Evolutionary conservation across 2,888 invertebrate genomes (phyloP).

Genomic region (Chalcosyrphus nemorum): DNA sequence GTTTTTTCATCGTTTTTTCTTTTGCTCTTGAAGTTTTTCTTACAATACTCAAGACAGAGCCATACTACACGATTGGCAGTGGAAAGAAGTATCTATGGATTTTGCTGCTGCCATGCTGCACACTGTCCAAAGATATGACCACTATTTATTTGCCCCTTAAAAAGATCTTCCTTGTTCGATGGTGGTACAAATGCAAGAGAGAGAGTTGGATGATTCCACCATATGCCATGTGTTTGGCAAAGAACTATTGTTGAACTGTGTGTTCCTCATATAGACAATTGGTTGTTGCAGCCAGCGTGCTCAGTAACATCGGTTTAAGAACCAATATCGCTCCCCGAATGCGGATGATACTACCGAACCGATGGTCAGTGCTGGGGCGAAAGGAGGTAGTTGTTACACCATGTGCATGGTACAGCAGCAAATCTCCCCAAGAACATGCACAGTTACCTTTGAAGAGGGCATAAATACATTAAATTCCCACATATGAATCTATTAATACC

Average conservation of each 20-base stretch:
- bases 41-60: conserved; percentile 3
- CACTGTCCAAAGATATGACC: conserved; percentile 65
- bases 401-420: conserved; percentile 38
- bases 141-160: conserved; percentile 72
- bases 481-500: conserved; percentile 44
- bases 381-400: conserved; percentile 24
- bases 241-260: conserved; percentile 49
- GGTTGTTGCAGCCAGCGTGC: conserved; percentile 33
- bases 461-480: conserved; percentile 15
- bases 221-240: conserved; percentile 40
- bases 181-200: conserved; percentile 47
- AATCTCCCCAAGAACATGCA: conserved; percentile 50
- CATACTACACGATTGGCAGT: conserved; percentile 49
- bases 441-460: conserved; percentile 46
- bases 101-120: conserved; percentile 50
- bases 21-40: neutral
- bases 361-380: conserved; percentile 25
- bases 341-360: too few species aligned
- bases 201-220: conserved; percentile 34
- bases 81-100: conserved; percentile 53
- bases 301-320: conserved; percentile 33
- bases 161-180: conserved; percentile 72
- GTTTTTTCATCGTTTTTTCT: conserved; percentile 6
- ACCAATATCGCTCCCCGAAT: conserved; percentile 35
- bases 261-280: conserved; percentile 46